Evolutionary conservation across 2,113 vertebrate species (phyloP).

Genomic region (Petroica traversi): DNA sequence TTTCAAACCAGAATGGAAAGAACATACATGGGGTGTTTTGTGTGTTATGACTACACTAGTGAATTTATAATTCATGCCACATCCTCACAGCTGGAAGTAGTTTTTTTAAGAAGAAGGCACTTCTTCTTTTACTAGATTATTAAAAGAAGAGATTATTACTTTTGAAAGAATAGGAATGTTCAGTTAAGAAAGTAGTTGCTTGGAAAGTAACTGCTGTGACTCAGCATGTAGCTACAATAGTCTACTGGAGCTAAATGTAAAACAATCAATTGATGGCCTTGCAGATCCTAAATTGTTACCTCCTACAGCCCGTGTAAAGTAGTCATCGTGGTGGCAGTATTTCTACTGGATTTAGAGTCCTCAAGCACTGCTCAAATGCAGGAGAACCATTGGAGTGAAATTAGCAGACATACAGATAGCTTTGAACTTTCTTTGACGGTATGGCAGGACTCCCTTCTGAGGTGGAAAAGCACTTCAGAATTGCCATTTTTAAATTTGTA

Average conservation of each 20-base stretch:
- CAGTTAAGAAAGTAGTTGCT: slow-evolving; percentile 5
- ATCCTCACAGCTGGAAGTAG: neutral
- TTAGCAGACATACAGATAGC: neutral
- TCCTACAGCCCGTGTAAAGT: neutral
- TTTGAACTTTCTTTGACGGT: neutral
- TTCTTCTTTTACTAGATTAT: slow-evolving; percentile 23
- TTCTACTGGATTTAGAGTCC: neutral
- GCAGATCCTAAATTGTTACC: neutral
- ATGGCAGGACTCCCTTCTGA: no score
- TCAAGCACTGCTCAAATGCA: neutral
- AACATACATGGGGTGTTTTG: neutral
- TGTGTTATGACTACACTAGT: neutral
- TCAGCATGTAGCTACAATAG: neutral
- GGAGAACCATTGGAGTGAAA: neutral
- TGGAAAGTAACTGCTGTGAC: slow-evolving; percentile 31
- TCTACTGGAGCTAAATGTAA: slow-evolving; percentile 26
- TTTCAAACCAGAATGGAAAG: neutral
- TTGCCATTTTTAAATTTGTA: neutral
- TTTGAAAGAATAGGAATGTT: slow-evolving; percentile 30
- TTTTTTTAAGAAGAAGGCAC: slow-evolving; percentile 28
- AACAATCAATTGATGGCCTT: slow-evolving; percentile 18
- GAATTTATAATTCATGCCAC: neutral
- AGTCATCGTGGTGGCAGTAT: neutral
- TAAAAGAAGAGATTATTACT: neutral
- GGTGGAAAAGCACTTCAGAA: neutral